Evolutionary conservation across 2,797 vertebrate species (phyloP).

Genomic region (Sibirionetta formosa): DNA sequence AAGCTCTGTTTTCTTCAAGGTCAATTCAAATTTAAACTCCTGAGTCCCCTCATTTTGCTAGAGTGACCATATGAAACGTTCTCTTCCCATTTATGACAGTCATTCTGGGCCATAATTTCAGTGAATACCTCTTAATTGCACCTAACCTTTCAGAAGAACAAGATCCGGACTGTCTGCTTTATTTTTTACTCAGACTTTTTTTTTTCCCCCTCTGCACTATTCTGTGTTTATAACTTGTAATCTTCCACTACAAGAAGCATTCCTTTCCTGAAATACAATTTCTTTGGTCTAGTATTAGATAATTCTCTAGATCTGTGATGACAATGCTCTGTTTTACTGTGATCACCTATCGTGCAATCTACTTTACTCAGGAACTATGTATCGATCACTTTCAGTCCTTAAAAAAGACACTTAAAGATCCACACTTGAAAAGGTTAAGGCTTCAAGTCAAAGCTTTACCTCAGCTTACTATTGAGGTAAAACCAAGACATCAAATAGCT

Average conservation of each 20-base stretch:
- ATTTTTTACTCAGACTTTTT: neutral
- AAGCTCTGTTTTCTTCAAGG: neutral
- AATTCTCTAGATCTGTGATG: neutral
- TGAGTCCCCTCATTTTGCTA: neutral
- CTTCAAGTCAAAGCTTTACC: neutral
- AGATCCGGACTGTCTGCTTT: neutral
- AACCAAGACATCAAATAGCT: neutral
- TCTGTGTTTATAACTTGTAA: neutral
- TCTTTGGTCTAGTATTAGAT: neutral
- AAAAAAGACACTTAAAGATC: neutral
- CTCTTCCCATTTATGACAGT: neutral
- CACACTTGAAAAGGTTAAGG: neutral
- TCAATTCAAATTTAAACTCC: neutral
- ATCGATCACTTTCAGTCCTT: neutral
- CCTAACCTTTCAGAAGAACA: conserved; percentile 6
- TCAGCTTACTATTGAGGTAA: neutral
- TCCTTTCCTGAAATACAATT: neutral
- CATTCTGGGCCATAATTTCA: neutral
- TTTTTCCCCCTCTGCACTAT: neutral
- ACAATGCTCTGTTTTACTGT: neutral
- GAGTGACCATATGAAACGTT: neutral
- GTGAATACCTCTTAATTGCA: conserved; percentile 44
- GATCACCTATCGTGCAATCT: neutral
- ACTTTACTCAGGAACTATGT: neutral
- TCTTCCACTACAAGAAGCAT: neutral